These are phyloP conservation scores for Numenius arquata DNA, from an alignment of 2,113 vertebrate genomes.

Conservation along the genomic window DNA sequence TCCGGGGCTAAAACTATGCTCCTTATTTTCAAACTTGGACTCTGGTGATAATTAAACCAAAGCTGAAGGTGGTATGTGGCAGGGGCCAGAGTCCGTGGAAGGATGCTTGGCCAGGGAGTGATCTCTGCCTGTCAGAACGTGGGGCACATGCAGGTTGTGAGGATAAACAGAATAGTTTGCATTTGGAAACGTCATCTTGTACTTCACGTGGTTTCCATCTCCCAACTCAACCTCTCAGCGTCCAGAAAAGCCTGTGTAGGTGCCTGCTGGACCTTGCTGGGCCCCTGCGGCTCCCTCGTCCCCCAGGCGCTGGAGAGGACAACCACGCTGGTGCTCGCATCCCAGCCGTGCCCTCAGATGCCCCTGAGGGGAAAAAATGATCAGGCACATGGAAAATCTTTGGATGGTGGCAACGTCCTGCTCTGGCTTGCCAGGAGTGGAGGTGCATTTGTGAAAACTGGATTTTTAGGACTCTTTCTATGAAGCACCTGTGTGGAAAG, in stretches of 20 bases:
- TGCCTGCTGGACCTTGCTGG: background rate
- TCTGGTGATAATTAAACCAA: conserved; percentile 25
- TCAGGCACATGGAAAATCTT: background rate
- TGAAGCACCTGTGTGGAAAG: background rate
- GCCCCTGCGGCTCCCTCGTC: background rate
- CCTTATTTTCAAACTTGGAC: background rate
- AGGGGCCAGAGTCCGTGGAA: background rate
- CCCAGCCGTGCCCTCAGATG: background rate
- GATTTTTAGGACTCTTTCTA: background rate
- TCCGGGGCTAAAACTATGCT: background rate
- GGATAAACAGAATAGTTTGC: background rate
- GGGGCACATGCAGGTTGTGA: background rate
- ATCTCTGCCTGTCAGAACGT: background rate
- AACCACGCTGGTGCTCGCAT: background rate
- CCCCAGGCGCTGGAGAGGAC: background rate
- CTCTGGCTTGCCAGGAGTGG: background rate
- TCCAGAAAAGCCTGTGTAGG: background rate
- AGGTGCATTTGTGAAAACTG: background rate
- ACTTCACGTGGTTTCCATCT: background rate
- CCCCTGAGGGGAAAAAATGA: background rate
- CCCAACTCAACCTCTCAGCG: background rate
- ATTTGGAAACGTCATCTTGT: background rate
- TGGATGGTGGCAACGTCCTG: background rate
- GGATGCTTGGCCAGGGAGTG: background rate
- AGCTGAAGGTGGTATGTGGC: background rate